phyloP scores from a whole-genome alignment of 2,113 vertebrate species.

The Syrrhaptes paradoxus region DNA sequence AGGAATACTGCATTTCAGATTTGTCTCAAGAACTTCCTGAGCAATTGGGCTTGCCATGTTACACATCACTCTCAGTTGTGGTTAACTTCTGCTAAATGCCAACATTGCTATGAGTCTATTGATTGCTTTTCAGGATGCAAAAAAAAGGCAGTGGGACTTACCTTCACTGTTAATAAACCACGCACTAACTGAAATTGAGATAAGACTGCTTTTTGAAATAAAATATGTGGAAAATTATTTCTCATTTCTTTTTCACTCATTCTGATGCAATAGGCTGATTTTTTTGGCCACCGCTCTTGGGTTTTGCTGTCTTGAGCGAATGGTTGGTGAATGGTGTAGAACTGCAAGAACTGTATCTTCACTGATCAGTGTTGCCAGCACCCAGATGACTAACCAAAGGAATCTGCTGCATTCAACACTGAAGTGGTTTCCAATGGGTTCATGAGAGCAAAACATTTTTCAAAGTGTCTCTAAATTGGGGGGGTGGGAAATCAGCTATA shows the following conservation, averaged over 20 bases:
- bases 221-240: neutral
- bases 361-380: neutral
- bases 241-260: neutral
- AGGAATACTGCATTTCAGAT: slow-evolving; percentile 21
- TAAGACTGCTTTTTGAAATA: neutral
- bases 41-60: neutral
- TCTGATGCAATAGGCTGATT: neutral
- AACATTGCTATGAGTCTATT: neutral
- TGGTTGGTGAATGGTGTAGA: neutral
- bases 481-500: neutral
- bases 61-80: slow-evolving; percentile 1
- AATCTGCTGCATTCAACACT: neutral
- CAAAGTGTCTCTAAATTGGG: neutral
- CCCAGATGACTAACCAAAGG: neutral
- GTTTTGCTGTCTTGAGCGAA: neutral
- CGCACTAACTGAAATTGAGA: neutral
- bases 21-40: slow-evolving; percentile 55
- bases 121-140: neutral
- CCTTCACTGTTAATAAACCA: neutral
- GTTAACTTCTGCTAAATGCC: neutral
- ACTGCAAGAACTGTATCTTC: neutral
- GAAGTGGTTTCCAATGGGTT: neutral
- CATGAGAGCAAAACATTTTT: neutral
- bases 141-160: neutral
- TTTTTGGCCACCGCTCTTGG: neutral